Conservation (phyloP, 2,888 invertebrate genomes). For the Bellardia pandia region DNA sequence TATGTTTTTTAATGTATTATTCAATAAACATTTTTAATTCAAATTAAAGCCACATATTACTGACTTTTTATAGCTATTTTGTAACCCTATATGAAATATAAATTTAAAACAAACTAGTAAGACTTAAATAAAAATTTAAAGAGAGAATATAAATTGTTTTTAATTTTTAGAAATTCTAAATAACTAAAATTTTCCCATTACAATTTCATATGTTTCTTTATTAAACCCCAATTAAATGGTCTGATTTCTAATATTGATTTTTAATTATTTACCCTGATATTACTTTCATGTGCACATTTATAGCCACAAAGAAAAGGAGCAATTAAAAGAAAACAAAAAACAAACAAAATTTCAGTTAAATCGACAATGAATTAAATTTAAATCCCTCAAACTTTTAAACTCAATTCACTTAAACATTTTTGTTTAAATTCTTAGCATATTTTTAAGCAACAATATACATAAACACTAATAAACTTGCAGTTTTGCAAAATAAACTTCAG, state of each 20-base stretch:
- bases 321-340: background rate
- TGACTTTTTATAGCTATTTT: too few species aligned
- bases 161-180: too few species aligned
- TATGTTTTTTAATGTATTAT: too few species aligned
- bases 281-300: background rate
- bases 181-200: too few species aligned
- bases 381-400: slow-evolving; percentile 9
- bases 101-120: too few species aligned
- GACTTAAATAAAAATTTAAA: too few species aligned
- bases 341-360: background rate
- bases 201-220: background rate
- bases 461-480: slow-evolving; percentile 39
- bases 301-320: background rate
- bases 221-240: background rate
- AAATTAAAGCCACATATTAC: too few species aligned
- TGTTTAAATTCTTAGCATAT: slow-evolving; percentile 14
- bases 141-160: too few species aligned
- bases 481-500: slow-evolving; percentile 13
- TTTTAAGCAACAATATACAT: background rate
- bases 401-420: slow-evolving; percentile 6
- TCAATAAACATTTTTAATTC: too few species aligned
- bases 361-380: background rate
- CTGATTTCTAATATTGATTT: background rate
- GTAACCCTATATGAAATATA: too few species aligned
- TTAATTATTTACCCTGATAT: background rate